Percentiles rank a stretch among this genome's conserved stretches.
phyloP scores from a whole-genome alignment of 2,113 vertebrate species.

The Oreochromis aureus region DNA sequence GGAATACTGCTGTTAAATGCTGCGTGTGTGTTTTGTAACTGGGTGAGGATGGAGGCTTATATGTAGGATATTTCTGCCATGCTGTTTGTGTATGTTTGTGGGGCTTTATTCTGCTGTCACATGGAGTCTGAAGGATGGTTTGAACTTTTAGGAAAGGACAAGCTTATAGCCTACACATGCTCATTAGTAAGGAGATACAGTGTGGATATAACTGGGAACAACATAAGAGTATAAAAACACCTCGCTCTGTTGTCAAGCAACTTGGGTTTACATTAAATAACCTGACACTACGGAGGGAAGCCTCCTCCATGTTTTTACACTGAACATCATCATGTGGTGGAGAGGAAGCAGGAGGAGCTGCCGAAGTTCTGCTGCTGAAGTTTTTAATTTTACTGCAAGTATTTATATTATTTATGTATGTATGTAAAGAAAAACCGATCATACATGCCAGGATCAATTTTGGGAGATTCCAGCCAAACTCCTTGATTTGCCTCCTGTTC shows the following conservation, averaged over 20 bases:
- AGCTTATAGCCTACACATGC: background rate
- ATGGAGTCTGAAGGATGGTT: background rate
- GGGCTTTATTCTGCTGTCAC: background rate
- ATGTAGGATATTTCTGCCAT: background rate
- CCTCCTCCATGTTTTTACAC: background rate
- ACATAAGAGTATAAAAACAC: background rate
- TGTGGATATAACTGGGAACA: background rate
- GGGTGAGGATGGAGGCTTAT: background rate
- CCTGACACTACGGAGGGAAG: background rate
- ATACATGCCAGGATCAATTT: background rate
- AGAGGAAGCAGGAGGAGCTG: background rate
- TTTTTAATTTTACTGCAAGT: background rate
- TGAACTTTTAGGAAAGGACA: background rate
- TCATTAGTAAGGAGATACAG: background rate
- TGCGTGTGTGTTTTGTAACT: background rate
- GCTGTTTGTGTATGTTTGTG: background rate
- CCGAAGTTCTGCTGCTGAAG: background rate
- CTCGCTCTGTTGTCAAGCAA: background rate
- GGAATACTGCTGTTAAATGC: background rate
- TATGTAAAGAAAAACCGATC: background rate
- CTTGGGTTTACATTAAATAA: background rate
- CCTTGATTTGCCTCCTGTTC: background rate
- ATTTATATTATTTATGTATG: background rate
- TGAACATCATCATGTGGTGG: background rate
- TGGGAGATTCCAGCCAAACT: background rate